phyloP scores from a whole-genome alignment of 2,888 invertebrate species.

The Hyalella azteca region DNA sequence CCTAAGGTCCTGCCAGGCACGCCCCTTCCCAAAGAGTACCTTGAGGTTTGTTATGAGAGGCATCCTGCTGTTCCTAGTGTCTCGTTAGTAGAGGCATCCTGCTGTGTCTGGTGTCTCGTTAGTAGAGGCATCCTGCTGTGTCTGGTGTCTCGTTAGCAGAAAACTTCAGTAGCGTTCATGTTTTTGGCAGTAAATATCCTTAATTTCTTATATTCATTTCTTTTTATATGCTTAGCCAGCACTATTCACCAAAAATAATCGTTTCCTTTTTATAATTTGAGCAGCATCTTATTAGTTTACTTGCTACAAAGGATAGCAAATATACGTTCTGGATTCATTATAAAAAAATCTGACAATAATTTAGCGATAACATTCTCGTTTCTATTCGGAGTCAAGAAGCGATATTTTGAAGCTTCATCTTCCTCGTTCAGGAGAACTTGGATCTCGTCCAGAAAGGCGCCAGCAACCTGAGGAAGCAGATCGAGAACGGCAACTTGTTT shows the following conservation, averaged over 20 bases:
- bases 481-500: constrained; percentile 86
- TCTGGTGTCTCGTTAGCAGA: background rate
- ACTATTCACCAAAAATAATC: no score
- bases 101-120: background rate
- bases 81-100: background rate
- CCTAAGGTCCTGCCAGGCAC: constrained; percentile 83
- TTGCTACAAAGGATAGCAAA: no score
- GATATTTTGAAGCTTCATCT: background rate
- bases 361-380: no score
- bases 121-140: background rate
- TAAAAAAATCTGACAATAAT: no score
- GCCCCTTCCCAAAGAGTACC: constrained; percentile 84
- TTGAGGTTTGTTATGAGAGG: constrained; percentile 65
- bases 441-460: constrained; percentile 84
- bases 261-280: no score
- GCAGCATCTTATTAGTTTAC: no score
- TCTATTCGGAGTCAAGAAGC: background rate
- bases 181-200: no score
- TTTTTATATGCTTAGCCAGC: no score
- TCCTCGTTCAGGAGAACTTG: constrained; percentile 74
- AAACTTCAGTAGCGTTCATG: background rate
- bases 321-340: no score
- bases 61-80: background rate
- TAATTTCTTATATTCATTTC: no score
- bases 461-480: constrained; percentile 90